Base-by-base conservation (phyloP, 2,797 vertebrate species). In the Mareca penelope region DNA sequence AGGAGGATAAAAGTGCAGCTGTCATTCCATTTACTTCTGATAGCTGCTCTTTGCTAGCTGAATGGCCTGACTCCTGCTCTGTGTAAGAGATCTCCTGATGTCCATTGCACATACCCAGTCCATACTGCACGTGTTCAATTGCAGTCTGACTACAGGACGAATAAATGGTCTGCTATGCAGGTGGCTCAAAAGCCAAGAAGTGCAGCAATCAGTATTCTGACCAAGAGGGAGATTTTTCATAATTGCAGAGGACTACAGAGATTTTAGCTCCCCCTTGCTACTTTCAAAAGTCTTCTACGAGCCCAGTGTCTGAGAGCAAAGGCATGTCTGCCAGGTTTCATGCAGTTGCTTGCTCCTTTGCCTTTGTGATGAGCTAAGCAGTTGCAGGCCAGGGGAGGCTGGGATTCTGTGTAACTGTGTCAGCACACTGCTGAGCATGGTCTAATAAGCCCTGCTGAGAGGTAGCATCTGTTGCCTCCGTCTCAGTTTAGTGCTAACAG, bases 391-490 rank as follows among this genome's bases (percentile, higher is more conserved):
- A 85, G 88, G 63, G 85, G 88, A 89, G 85, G 59, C 1, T 90
- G 77, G 65, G 85, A 94, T 72, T 72, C 33, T 1, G 2, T 33
- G 19, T 59, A 78, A 69, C 67, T 63, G 28, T 81, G 80, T 81
- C 73, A 90, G 60, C 60, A 53, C 79, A 67, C 52, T 52, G 39
- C 9, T 84, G 77, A 65, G 63, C 68, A 40, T 67, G 56, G 91
- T 56, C 77, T 93, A 81, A 84, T 86, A 90, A 95, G 70, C 63
- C 80, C 48, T 84, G 91, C 68, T 90, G 93, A 96, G 94, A 88
- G 91, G 52, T 10, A 93, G 77, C 85, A 90, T 93, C 67, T 94
- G 85, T 72, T 93, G 68, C 60, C 57, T 90, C 59, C 24, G 1
- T 84, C 80, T 84, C 85, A 86, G 77, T 80, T 90, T 79, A 85